phyloP scores from a whole-genome alignment of 2,113 vertebrate species.

The mouse (Mus musculus) region GRCm39 chr8:84898501-84899000 shows the following conservation, averaged over 20 bases:
- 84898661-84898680: neutral
- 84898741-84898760: neutral
- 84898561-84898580: neutral
- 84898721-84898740: neutral
- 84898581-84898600: neutral
- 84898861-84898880: constrained; percentile 1
- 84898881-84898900: constrained; percentile 8
- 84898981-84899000: neutral
- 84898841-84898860: neutral
- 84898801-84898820: constrained; percentile 83
- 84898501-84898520: constrained; percentile 88
- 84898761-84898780: neutral
- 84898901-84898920: constrained; percentile 62
- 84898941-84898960: neutral
- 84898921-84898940: neutral
- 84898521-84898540: constrained; percentile 93
- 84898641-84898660: neutral
- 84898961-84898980: too few relatives aligned
- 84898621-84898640: too few relatives aligned
- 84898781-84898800: constrained; percentile 80
- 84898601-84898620: neutral
- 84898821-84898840: constrained; percentile 76
- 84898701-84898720: neutral
- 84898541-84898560: constrained; percentile 74
- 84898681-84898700: neutral